Evolutionary conservation across 53 echinoderm and acorn worm species (phyloP), one percentile per base, ranked within the genome.

Genomic region (Astropecten irregularis): DNA sequence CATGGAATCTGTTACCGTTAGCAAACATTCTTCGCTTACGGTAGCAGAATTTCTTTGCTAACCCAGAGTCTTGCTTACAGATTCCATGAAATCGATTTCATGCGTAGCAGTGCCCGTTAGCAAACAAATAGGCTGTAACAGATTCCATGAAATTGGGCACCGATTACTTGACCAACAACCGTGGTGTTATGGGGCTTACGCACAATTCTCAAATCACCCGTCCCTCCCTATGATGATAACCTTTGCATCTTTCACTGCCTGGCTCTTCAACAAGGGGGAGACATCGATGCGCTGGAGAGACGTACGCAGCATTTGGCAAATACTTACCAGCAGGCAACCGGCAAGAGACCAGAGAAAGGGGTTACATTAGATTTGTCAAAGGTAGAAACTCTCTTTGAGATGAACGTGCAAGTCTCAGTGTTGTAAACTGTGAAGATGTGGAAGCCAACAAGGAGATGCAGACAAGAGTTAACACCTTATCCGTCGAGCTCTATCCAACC

Each of bases 221-320:
- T 70, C 4, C 36, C 34, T 35, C 14, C 13, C 22, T 86, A 71
- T 20, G 27, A 51, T 1, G 77, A 81, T n/a, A 71, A 81, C 32
- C 18, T 77, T 9, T 90, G 85, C 6, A 65, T 86, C 14, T 90
- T 83, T 40, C 21, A 46, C 0, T 83, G 83, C 55, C 2, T 70
- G 29, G 70, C 51, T 1, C 49, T 70, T 0, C 19, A 56, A 11
- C 18, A 34, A 10, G 10, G 18, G 5, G 49, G 25, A 14, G 46
- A 68, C 26, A 11, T 42, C 42, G 11, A 16, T 6, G 8, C 23
- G 2, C 42, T 82, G n/a, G 82, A 82, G 53, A 29, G 66, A 42
- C 35, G 66, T 34, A 66, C 16, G 0, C 42, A 13, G 8, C 40
- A 37, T 20, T 19, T 39, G 10, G 19, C 27, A 15, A 19, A 53